A percentile compares a stretch with the other conserved stretches of the same genome.
These are phyloP conservation scores for Caenorhabditis inopinata DNA, from an alignment of 1,140 invertebrate genomes.

Conservation along the genomic window DNA sequence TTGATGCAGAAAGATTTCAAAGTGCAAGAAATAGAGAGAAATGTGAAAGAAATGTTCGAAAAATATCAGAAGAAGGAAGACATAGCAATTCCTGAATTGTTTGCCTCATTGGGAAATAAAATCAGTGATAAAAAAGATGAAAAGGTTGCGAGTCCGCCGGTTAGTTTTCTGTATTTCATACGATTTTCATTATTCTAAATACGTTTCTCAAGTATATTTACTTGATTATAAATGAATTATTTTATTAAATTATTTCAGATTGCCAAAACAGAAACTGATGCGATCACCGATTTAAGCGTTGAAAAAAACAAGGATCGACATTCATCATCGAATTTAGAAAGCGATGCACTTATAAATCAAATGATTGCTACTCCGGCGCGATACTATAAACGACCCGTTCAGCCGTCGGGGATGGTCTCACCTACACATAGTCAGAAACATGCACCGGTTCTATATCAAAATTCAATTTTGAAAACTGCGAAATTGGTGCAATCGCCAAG, in stretches of 20 bases:
- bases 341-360: no score
- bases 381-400: not conserved
- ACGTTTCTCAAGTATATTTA: no score
- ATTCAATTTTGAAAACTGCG: conserved; percentile 4
- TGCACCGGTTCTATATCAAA: not conserved
- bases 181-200: no score
- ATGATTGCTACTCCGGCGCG: not conserved
- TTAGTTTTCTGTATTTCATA: no score
- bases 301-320: no score
- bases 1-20: not conserved
- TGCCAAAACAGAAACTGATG: no score
- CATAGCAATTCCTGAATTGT: not conserved
- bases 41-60: not conserved
- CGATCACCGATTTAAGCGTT: no score
- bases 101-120: not conserved
- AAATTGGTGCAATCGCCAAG: not conserved
- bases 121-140: not conserved
- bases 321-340: no score
- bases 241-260: no score
- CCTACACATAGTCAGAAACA: not conserved
- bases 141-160: no score
- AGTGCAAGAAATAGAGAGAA: not conserved
- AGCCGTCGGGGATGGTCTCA: not conserved
- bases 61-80: not conserved
- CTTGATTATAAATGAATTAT: no score